Conservation (phyloP, 2,113 vertebrate genomes). For the Periophthalmodon schlosseri region DNA sequence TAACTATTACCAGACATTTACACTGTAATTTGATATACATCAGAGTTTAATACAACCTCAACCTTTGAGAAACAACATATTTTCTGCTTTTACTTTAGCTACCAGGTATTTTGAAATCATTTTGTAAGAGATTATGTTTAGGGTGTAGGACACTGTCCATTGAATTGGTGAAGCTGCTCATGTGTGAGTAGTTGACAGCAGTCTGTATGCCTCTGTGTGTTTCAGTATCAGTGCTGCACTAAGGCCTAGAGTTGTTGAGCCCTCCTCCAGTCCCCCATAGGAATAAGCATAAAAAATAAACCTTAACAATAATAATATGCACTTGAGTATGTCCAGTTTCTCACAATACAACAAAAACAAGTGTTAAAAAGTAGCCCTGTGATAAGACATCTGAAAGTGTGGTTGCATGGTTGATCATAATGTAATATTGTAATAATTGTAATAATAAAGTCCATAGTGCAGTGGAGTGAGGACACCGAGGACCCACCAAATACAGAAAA, state of each 20-base stretch:
- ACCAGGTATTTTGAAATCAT: background rate
- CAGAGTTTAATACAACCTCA: background rate
- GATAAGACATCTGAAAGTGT: constrained; percentile 7
- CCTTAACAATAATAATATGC: too few species aligned
- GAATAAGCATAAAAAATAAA: too few species aligned
- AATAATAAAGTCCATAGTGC: too few species aligned
- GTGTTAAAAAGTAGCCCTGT: background rate
- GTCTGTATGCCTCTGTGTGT: too few species aligned
- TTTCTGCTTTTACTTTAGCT: background rate
- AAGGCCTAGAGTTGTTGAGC: too few species aligned
- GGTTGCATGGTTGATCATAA: background rate
- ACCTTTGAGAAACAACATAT: constrained; percentile 2
- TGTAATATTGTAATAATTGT: background rate
- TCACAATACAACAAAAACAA: background rate
- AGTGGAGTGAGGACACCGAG: background rate
- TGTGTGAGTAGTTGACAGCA: background rate
- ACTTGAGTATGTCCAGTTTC: too few species aligned
- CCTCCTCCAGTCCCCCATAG: too few species aligned
- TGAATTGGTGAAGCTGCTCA: background rate
- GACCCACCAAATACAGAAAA: constrained; percentile 6
- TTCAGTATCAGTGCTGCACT: too few species aligned
- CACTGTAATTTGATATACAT: constrained; percentile 13
- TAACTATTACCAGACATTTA: background rate
- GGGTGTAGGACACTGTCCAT: background rate
- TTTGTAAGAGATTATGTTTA: background rate